Conservation (phyloP, 2,888 invertebrate genomes). For the Syritta pipiens region DNA sequence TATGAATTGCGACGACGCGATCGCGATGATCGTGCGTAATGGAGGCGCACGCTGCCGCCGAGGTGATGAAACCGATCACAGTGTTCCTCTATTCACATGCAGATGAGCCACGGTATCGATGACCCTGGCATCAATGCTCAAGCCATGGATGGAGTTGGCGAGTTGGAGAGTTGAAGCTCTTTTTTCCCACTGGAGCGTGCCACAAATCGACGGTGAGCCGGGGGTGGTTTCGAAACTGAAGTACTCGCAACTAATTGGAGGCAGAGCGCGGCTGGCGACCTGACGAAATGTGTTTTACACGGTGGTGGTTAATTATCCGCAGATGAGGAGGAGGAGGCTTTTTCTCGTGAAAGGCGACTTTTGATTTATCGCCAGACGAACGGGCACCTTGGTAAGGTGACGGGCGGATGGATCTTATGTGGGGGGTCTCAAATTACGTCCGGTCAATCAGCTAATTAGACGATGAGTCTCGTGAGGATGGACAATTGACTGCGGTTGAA, state of each 20-base stretch:
- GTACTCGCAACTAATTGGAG: slow-evolving; percentile 15
- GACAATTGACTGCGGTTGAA: no score
- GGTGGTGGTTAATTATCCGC: slow-evolving; percentile 24
- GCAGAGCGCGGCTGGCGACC: slow-evolving; percentile 22
- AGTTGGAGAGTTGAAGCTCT: not conserved
- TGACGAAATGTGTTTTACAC: slow-evolving; percentile 42
- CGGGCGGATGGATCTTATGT: slow-evolving; percentile 42
- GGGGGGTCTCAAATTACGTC: no score
- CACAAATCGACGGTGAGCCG: slow-evolving; percentile 5
- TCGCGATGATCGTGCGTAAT: slow-evolving; percentile 60
- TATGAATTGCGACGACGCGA: slow-evolving; percentile 59
- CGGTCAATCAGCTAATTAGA: no score
- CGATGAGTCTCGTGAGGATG: no score
- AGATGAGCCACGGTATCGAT: slow-evolving; percentile 53
- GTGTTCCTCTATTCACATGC: slow-evolving; percentile 30
- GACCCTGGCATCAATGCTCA: slow-evolving; percentile 67
- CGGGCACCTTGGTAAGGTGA: slow-evolving; percentile 42
- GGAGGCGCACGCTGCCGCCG: slow-evolving; percentile 38
- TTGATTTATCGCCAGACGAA: slow-evolving; percentile 41
- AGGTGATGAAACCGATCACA: slow-evolving; percentile 53
- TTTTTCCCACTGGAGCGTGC: slow-evolving; percentile 9
- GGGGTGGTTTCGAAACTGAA: slow-evolving; percentile 25
- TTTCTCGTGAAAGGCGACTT: slow-evolving; percentile 2
- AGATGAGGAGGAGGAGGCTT: not conserved
- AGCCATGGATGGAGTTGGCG: slow-evolving; percentile 17